Conservation (phyloP, 2,797 vertebrate species). For the Thamnophis elegans region DNA sequence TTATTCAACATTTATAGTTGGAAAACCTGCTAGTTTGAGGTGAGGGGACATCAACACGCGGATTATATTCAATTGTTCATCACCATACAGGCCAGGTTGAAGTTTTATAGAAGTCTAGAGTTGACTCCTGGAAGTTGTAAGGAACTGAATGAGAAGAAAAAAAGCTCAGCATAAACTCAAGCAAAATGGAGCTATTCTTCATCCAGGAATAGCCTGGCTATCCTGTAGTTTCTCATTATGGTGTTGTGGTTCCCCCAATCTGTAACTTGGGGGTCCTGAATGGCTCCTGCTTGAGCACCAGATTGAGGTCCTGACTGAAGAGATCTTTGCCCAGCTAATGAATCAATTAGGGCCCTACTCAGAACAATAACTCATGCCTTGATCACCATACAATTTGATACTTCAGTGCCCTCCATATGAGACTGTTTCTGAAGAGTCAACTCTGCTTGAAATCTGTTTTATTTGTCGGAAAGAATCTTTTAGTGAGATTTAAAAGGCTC, state of each 20-base stretch:
- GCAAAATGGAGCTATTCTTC: not conserved
- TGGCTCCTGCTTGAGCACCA: not conserved
- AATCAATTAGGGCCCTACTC: not conserved
- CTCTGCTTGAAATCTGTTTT: not conserved
- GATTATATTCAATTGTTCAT: not conserved
- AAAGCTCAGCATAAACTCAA: not conserved
- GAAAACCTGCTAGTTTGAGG: not conserved
- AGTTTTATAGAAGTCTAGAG: not conserved
- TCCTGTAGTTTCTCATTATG: not conserved
- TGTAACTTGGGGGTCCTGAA: not conserved
- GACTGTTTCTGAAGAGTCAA: not conserved
- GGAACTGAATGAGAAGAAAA: not conserved
- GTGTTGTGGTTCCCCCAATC: not conserved
- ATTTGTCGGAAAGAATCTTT: not conserved
- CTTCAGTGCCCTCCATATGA: not conserved
- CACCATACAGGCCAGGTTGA: not conserved
- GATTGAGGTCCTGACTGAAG: not conserved
- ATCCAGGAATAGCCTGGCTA: not conserved
- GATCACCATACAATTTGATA: not conserved
- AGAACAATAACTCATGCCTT: not conserved
- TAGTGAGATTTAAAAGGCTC: slow-evolving; percentile 4
- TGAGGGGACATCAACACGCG: not conserved
- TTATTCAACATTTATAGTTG: not conserved
- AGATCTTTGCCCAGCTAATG: not conserved
- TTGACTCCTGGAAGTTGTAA: not conserved